Base-by-base conservation (phyloP, 2,113 vertebrate genomes). In the Tonatia bakeri region DNA sequence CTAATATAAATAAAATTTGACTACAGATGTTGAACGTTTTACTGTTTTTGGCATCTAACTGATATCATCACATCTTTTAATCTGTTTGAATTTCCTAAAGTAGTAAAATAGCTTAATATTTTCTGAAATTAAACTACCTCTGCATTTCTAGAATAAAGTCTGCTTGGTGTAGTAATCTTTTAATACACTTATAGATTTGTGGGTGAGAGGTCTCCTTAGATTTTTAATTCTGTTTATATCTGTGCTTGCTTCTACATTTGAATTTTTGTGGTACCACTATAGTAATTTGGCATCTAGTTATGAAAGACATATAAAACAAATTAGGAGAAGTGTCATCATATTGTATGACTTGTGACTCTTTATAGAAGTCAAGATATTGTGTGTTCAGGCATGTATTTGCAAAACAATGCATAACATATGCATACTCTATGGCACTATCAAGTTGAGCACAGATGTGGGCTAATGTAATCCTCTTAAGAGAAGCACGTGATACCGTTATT, bases 41-140 rank as follows among this genome's bases (percentile, higher is more conserved):
- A 86, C 43, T 93, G 22, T 12, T 85, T 83, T 86, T 56, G 50
- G 16, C 36, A 85, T 86, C 77, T 64, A n/a, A 67, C 47, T 72
- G 36, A 93, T 28, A 75, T 67, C 14, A 70, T 59, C 1, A 1
- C 36, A 69, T n/a, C n/a, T 52, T 56, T 95, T 93, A 85, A 88
- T 87, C 56, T 93, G 45, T 82, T 36, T 26, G 33, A 81, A 40
- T 95, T 84, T 80, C 40, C 88, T 73, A 36, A 95, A 97, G 61
- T 65, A 90, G 70, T 90, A 59, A 69, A 87, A 77, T 84, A 88
- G 31, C 79, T 80, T 91, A 85, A 73, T 61, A 70, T 36, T 95
- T 91, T 73, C 56, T 93, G n/a, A 96, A 80, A 84, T 84, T 52
- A 67, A 87, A 73, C 45, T 84, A 22, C 40, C 9, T 73, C 75